Percentiles rank a stretch among this genome's conserved stretches.
Evolutionary conservation across 2,888 invertebrate genomes (phyloP).

Genomic region (Leucania comma): DNA sequence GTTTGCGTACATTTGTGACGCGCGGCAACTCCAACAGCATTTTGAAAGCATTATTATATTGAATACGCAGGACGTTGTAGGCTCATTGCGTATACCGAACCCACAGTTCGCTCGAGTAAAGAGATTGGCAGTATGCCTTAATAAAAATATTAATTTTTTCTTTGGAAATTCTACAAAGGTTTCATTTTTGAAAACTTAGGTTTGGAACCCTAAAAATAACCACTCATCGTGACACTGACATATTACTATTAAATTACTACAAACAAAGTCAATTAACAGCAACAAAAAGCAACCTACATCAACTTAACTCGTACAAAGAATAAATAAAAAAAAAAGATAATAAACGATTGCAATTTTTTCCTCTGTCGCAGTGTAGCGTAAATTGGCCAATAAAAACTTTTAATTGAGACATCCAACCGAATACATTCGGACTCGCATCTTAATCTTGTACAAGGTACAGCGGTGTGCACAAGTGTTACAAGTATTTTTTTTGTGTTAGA

Average conservation of each 20-base stretch:
- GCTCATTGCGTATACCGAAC: too few species aligned
- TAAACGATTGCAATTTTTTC: conserved; percentile 56
- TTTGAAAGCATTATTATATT: too few species aligned
- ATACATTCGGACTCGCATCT: conserved; percentile 78
- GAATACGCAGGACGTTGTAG: too few species aligned
- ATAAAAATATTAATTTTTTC: too few species aligned
- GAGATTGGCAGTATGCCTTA: too few species aligned
- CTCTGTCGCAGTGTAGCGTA: conserved; percentile 61
- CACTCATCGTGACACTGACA: conserved; percentile 19
- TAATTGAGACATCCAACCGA: conserved; percentile 85
- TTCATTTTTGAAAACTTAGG: too few species aligned
- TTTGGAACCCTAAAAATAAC: background rate
- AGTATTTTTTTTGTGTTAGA: too few species aligned
- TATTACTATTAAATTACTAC: conserved; percentile 6
- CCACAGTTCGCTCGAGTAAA: too few species aligned
- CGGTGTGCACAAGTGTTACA: conserved; percentile 60
- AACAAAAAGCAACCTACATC: conserved; percentile 53
- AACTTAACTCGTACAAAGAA: conserved; percentile 59
- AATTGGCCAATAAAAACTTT: conserved; percentile 82
- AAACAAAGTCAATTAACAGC: conserved; percentile 18
- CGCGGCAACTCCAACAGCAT: too few species aligned
- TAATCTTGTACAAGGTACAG: conserved; percentile 67
- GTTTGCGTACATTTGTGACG: too few species aligned
- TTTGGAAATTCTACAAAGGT: too few species aligned
- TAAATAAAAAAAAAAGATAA: conserved; percentile 44